Conservation (phyloP, 1,140 invertebrate species). For the Episyrphus balteatus region DNA sequence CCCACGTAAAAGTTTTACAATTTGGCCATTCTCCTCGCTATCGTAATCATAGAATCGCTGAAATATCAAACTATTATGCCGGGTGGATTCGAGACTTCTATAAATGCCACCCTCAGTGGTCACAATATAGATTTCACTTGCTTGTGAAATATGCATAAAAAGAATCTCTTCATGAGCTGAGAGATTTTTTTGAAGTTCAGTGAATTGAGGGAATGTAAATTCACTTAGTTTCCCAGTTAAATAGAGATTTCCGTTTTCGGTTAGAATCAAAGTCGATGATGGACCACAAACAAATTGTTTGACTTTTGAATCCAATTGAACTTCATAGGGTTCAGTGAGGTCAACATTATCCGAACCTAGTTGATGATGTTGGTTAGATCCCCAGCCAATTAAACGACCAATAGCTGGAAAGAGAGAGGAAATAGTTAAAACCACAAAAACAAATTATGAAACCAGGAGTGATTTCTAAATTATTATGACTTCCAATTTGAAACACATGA, state of each 20-base stretch:
- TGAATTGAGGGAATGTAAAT: slow-evolving; percentile 32
- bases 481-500: no score
- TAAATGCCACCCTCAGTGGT: slow-evolving; percentile 33
- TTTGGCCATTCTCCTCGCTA: slow-evolving; percentile 35
- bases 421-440: no score
- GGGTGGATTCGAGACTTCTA: slow-evolving; percentile 28
- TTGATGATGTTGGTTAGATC: slow-evolving; percentile 24
- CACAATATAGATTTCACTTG: slow-evolving; percentile 33
- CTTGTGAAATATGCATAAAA: slow-evolving; percentile 34
- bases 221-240: slow-evolving; percentile 29
- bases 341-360: slow-evolving; percentile 10
- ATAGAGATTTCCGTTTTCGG: slow-evolving; percentile 25
- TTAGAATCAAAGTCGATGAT: slow-evolving; percentile 28
- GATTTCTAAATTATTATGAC: no score
- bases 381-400: slow-evolving; percentile 28
- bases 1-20: slow-evolving; percentile 31
- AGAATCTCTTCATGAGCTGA: slow-evolving; percentile 29
- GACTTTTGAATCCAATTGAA: slow-evolving; percentile 19
- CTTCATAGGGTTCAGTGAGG: slow-evolving; percentile 21
- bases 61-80: slow-evolving; percentile 32
- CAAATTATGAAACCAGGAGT: no score
- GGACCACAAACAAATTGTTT: slow-evolving; percentile 30
- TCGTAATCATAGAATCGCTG: slow-evolving; percentile 35
- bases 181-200: slow-evolving; percentile 30
- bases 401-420: slow-evolving; percentile 10